Conservation (phyloP, 2,113 vertebrate species). For the Pteronura brasiliensis region DNA sequence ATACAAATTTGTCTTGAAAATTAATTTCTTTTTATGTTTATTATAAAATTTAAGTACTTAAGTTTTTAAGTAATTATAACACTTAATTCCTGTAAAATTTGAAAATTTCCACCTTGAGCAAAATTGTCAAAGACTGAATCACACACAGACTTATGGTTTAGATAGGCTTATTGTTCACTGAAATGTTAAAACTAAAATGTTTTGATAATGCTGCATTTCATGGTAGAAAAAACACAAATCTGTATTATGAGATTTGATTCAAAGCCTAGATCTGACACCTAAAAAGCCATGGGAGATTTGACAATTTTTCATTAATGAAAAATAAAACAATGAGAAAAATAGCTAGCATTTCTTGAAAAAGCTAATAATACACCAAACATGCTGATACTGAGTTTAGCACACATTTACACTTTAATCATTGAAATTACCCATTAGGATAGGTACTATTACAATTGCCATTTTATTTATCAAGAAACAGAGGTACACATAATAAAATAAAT, state of each 20-base stretch:
- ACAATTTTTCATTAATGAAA: background rate
- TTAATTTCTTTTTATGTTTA: background rate
- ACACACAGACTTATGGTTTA: background rate
- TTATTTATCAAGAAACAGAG: background rate
- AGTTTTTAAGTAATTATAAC: background rate
- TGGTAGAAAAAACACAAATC: background rate
- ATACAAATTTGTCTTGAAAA: background rate
- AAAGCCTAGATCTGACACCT: background rate
- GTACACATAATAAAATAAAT: background rate
- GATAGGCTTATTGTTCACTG: background rate
- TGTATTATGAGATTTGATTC: background rate
- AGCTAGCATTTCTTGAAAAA: background rate
- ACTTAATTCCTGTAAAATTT: background rate
- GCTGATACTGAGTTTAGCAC: background rate
- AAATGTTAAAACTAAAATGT: conserved; percentile 5
- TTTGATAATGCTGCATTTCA: background rate
- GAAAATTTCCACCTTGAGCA: background rate
- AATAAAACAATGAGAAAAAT: background rate
- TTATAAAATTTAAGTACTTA: background rate
- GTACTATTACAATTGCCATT: background rate
- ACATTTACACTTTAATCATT: background rate
- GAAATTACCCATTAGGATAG: background rate
- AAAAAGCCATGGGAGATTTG: background rate
- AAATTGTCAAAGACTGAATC: background rate
- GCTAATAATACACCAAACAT: background rate